Evolutionary conservation across 2,888 invertebrate genomes (phyloP).

Genomic region (Listrodromus nycthemerus): DNA sequence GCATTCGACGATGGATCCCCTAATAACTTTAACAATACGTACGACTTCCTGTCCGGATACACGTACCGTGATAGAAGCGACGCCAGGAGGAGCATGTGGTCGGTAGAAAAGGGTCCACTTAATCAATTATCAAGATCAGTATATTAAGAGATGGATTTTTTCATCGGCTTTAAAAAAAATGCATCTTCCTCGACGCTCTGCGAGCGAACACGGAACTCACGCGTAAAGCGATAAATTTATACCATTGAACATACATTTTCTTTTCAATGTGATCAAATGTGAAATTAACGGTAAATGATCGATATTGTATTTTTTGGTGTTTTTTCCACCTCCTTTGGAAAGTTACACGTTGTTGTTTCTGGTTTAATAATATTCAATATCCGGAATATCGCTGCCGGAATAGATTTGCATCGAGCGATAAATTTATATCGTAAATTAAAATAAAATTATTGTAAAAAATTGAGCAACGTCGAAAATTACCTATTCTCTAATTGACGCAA

Average conservation of each 20-base stretch:
- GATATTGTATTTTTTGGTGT: too few species aligned
- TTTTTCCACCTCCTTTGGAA: too few species aligned
- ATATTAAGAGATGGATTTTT: not conserved
- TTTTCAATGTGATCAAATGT: too few species aligned
- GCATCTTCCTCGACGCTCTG: not conserved
- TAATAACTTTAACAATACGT: slow-evolving; percentile 19
- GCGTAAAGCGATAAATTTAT: too few species aligned
- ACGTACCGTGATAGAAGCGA: not conserved
- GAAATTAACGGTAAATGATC: not conserved
- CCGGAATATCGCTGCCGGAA: not conserved
- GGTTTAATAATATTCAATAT: too few species aligned
- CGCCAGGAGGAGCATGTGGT: not conserved
- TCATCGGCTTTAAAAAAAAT: not conserved
- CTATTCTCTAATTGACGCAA: slow-evolving; percentile 14
- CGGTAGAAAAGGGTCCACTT: not conserved
- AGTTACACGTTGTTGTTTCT: too few species aligned
- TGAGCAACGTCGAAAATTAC: not conserved
- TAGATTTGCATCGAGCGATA: not conserved
- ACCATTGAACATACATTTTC: too few species aligned
- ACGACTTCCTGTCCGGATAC: slow-evolving; percentile 23
- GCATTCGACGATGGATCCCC: slow-evolving; percentile 6
- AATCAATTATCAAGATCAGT: not conserved
- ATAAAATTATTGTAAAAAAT: not conserved
- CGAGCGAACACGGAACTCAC: too few species aligned
- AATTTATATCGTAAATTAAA: not conserved